Percentiles rank a stretch among this genome's conserved stretches.
phyloP scores from a whole-genome alignment of 2,797 vertebrate species.

The Lophotriccus pileatus region DNA sequence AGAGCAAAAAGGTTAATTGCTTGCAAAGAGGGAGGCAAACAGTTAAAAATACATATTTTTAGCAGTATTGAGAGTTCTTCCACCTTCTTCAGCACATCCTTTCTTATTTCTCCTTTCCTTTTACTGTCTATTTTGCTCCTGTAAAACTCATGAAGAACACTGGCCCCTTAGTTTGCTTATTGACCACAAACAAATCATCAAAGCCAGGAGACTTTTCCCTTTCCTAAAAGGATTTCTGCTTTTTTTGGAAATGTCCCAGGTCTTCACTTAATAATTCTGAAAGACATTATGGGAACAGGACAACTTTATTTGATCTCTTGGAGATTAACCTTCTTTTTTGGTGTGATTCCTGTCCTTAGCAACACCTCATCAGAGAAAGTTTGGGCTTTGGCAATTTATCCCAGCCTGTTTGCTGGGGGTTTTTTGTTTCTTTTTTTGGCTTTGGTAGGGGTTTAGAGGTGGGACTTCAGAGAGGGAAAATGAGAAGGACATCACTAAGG shows the following conservation, averaged over 20 bases:
- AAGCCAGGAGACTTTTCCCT: neutral
- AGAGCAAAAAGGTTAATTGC: neutral
- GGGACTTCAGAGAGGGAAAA: neutral
- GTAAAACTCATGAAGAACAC: neutral
- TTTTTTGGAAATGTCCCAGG: neutral
- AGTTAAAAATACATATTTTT: neutral
- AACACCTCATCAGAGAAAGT: neutral
- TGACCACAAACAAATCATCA: neutral
- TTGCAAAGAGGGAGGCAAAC: neutral
- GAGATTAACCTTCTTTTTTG: neutral
- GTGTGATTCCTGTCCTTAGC: neutral
- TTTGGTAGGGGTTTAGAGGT: neutral
- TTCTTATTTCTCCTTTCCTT: neutral
- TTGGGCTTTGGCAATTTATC: neutral
- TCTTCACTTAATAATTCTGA: neutral
- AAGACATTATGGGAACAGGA: neutral
- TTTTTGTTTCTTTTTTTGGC: neutral
- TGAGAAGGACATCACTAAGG: neutral
- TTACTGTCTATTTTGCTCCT: neutral
- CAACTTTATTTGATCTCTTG: neutral
- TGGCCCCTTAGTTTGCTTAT: neutral
- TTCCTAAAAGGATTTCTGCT: neutral
- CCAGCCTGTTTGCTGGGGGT: neutral
- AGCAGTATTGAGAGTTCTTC: neutral
- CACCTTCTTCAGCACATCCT: neutral